Evolutionary conservation across 2,888 invertebrate genomes (phyloP).

Genomic region (Adelognathus sp.): DNA sequence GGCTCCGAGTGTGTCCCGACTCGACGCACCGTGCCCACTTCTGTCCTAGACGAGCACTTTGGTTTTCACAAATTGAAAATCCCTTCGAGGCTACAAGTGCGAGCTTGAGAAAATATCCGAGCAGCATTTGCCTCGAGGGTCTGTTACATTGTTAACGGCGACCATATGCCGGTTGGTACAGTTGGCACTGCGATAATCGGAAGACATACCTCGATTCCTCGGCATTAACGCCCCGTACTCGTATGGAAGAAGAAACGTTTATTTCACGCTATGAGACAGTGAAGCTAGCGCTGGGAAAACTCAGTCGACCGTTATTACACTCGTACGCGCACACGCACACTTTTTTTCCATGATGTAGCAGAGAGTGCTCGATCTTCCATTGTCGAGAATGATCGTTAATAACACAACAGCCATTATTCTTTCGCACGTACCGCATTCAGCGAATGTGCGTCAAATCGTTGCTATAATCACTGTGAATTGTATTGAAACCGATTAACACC

Average conservation of each 20-base stretch:
- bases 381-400: slow-evolving; percentile 52
- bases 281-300: slow-evolving; percentile 49
- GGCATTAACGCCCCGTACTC: background rate
- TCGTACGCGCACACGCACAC: slow-evolving; percentile 28
- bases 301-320: slow-evolving; percentile 41
- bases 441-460: slow-evolving; percentile 47
- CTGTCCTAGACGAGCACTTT: background rate
- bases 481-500: slow-evolving; percentile 49
- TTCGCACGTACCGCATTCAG: slow-evolving; percentile 53
- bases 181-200: background rate
- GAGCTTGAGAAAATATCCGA: slow-evolving; percentile 29
- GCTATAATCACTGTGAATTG: slow-evolving; percentile 1
- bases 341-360: slow-evolving; percentile 17
- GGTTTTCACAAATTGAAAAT: slow-evolving; percentile 30
- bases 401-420: slow-evolving; percentile 51
- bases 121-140: background rate
- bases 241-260: background rate
- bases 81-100: background rate
- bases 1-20: slow-evolving; percentile 31
- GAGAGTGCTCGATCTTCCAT: slow-evolving; percentile 43
- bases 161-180: background rate
- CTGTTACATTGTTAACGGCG: background rate
- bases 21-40: slow-evolving; percentile 13
- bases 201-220: background rate
- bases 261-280: slow-evolving; percentile 15